A percentile compares a stretch with the other conserved stretches of the same genome.
phyloP scores from a whole-genome alignment of 2,797 vertebrate species.

The Macropus fuliginosus region DNA sequence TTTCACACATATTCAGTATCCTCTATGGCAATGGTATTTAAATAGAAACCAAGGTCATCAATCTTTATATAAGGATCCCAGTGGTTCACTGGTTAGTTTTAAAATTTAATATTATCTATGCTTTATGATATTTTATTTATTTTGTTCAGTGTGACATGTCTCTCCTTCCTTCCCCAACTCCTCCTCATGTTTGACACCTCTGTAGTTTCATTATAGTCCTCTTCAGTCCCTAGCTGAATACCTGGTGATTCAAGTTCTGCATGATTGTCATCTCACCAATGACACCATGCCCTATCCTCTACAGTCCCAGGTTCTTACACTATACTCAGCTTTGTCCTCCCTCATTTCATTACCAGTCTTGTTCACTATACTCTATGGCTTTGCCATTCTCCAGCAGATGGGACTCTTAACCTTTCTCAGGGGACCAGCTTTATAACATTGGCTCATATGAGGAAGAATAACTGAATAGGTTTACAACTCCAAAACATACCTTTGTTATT shows the following conservation, averaged over 20 bases:
- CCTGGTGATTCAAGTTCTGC: neutral
- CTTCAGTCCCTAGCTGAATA: neutral
- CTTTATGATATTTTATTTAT: neutral
- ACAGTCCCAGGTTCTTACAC: neutral
- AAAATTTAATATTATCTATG: neutral
- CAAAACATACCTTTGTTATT: neutral
- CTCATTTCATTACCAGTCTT: neutral
- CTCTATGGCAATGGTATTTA: neutral
- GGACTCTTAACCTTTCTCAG: neutral
- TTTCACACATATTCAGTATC: neutral
- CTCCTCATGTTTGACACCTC: neutral
- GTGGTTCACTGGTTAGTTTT: neutral
- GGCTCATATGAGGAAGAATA: neutral
- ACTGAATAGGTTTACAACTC: neutral
- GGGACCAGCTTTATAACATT: neutral
- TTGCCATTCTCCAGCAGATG: neutral
- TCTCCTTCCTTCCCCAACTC: neutral
- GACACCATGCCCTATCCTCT: neutral
- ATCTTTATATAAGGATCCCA: neutral
- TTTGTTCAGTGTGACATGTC: neutral
- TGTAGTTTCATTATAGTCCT: neutral
- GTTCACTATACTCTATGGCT: neutral
- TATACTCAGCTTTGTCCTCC: no score
- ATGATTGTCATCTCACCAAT: neutral
- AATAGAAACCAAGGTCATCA: neutral